phyloP scores from a whole-genome alignment of 2,113 vertebrate species.

The Dendrocopos noguchii region DNA sequence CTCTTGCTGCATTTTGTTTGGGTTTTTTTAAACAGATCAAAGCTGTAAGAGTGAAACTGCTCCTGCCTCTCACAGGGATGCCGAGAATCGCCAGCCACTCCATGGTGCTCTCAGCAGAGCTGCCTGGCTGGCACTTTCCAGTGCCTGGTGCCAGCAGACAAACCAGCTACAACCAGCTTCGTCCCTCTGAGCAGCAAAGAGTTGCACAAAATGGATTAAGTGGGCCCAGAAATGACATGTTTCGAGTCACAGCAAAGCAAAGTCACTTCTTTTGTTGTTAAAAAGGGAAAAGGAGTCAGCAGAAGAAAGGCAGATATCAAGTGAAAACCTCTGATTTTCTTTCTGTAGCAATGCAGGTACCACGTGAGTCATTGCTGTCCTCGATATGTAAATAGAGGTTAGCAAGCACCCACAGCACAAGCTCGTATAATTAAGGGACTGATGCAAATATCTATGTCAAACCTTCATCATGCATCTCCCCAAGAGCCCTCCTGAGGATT shows the following conservation, averaged over 20 bases:
- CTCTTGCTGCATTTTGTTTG: not conserved
- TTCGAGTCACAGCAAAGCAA: not conserved
- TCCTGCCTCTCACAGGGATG: not conserved
- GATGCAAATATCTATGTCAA: not conserved
- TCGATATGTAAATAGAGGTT: conserved; percentile 50
- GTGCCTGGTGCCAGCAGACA: not conserved
- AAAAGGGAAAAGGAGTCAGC: not conserved
- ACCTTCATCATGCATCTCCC: not conserved
- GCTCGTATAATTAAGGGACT: not conserved
- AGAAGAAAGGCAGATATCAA: not conserved
- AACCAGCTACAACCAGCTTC: conserved; percentile 32
- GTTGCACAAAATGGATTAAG: conserved; percentile 35
- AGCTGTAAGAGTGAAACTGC: not conserved
- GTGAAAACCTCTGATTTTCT: conserved; percentile 43
- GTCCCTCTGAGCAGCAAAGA: not conserved
- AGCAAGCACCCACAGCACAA: conserved; percentile 36
- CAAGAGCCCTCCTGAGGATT: not conserved
- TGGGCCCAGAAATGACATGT: not conserved
- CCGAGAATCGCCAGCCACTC: not conserved
- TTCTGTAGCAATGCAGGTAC: conserved; percentile 71
- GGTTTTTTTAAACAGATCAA: not conserved
- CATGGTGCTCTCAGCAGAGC: not conserved
- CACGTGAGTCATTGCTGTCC: conserved; percentile 55
- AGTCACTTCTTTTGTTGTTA: not conserved
- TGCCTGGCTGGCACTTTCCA: not conserved